Evolutionary conservation across 2,113 vertebrate species (phyloP).

Genomic region (Heterocephalus glaber): DNA sequence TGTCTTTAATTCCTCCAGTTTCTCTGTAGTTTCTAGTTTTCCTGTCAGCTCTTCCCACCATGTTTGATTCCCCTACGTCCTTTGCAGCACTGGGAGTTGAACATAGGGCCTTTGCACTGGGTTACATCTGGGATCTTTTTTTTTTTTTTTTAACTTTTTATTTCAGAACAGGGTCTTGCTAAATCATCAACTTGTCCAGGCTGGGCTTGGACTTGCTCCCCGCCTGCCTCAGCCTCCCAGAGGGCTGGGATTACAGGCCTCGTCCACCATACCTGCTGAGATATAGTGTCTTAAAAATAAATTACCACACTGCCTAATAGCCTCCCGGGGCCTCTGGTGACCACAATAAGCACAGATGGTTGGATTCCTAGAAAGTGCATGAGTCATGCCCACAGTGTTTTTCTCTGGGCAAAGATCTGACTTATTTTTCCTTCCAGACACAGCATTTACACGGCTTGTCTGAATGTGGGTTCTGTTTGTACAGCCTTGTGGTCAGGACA

Average conservation of each 20-base stretch:
- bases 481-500: background rate
- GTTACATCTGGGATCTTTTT: background rate
- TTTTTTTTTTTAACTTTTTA: background rate
- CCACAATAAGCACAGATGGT: rapidly evolving
- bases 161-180: background rate
- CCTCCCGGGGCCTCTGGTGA: background rate
- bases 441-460: background rate
- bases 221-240: background rate
- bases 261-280: background rate
- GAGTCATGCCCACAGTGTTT: slow-evolving; percentile 13
- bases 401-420: background rate
- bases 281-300: background rate
- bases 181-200: background rate
- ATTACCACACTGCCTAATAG: rapidly evolving
- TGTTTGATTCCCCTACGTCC: background rate
- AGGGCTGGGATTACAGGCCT: background rate
- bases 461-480: background rate
- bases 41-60: background rate
- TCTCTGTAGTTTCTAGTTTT: background rate
- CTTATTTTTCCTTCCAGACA: background rate
- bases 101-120: background rate
- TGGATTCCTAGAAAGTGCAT: background rate
- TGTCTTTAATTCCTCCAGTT: background rate
- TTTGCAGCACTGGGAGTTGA: background rate
- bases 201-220: background rate